Evolutionary conservation across 2,797 vertebrate species (phyloP), one percentile per base, ranked within the genome.

Genomic region (Hydrolagus colliei): DNA sequence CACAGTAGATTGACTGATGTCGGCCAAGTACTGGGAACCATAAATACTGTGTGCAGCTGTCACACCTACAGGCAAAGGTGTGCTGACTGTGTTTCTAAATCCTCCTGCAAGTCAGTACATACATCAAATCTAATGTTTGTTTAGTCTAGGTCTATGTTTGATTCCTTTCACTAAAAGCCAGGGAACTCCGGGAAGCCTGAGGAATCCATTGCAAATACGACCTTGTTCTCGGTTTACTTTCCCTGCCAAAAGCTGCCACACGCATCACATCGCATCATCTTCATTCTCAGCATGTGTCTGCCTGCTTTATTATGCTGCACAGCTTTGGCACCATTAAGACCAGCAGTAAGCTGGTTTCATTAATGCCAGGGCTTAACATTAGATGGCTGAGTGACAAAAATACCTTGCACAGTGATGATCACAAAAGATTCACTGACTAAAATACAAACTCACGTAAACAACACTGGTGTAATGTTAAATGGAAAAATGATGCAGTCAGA

Each of bases 81-180:
- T 52, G 74, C 74, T 61, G 74, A 61, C 75, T 77, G 75, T 20
- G 61, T 16, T 77, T 41, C 16, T 11, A 61, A 77, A 77, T 77
- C 75, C 75, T 61, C 73, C 75, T 77, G 75, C 75, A 77, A 77
- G 75, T 77, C 75, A 59, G 52, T 77, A 77, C 75, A 61, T 5
- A 77, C 75, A 61, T 77, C 41, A 61, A 77, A 77, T 61, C 20
- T 77, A 52, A 52, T 41, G 4, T 13, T 77, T 77, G 52, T 20
- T 77, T 77, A 20, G 75, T 77, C 41, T 77, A 77, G 61, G 61
- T 61, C 75, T 61, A 77, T 77, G 75, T 9, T n/a, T 61, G 20
- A 77, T 20, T 18, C 12, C 18, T 61, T 77, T 77, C n/a, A 77
- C 75, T 61, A 10, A 9, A 41, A 61, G 41, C 41, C 52, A 59